Conservation (phyloP, 2,888 invertebrate species). For the Sinhomidia bicolor region DNA sequence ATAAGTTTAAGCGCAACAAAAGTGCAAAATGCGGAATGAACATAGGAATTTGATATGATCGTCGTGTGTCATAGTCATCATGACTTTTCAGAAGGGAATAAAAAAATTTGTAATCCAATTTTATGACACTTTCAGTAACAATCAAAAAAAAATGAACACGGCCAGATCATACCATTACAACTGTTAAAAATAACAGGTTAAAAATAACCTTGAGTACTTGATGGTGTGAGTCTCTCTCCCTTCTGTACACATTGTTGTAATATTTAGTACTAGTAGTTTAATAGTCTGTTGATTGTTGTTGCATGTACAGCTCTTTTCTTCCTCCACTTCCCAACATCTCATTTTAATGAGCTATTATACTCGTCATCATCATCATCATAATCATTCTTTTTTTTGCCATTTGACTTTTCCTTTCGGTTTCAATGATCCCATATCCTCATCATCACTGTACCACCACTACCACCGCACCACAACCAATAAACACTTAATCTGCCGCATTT, state of each 20-base stretch:
- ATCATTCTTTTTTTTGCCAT: background rate
- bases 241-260: background rate
- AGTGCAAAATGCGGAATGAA: conserved; percentile 19
- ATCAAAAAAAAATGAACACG: background rate
- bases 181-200: background rate
- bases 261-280: background rate
- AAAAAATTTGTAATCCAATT: conserved; percentile 12
- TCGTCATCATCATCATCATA: background rate
- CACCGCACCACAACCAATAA: background rate
- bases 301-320: background rate
- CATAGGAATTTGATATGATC: background rate
- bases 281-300: background rate
- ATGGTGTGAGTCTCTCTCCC: background rate
- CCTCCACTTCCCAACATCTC: background rate
- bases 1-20: background rate
- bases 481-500: background rate
- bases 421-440: background rate
- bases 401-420: conserved; percentile 32
- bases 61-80: background rate
- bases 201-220: conserved; percentile 26
- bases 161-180: background rate
- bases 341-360: background rate
- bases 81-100: background rate
- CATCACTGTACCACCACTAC: conserved; percentile 3
- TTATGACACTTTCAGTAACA: conserved; percentile 14